Conservation (phyloP, 2,797 vertebrate genomes). For the Lophotriccus pileatus region DNA sequence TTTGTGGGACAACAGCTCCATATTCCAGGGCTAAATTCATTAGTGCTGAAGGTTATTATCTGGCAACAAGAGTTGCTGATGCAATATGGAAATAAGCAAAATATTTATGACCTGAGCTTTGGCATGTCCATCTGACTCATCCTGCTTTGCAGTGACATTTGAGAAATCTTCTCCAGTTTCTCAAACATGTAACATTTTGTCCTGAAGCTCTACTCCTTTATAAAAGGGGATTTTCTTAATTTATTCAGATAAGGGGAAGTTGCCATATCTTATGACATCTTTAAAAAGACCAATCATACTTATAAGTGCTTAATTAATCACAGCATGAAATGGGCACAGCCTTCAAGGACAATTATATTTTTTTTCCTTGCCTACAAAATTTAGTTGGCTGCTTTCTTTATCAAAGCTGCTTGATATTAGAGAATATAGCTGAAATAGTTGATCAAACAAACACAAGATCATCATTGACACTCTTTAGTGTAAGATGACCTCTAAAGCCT, state of each 20-base stretch:
- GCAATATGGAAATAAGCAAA: background rate
- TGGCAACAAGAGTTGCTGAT: background rate
- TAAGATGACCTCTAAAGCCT: background rate
- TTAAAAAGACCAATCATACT: constrained; percentile 45
- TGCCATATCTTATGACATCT: constrained; percentile 44
- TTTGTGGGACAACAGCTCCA: background rate
- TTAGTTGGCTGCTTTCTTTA: background rate
- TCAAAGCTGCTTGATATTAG: background rate
- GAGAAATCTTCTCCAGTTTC: background rate
- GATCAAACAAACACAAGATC: background rate
- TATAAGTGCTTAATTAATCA: constrained; percentile 63
- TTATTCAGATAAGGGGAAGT: constrained; percentile 33
- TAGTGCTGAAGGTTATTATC: background rate
- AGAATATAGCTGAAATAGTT: background rate
- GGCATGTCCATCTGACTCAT: constrained; percentile 4
- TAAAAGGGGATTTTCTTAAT: constrained; percentile 3
- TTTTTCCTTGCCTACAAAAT: background rate
- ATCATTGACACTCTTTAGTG: background rate
- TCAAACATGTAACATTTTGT: background rate
- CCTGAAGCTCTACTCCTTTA: background rate
- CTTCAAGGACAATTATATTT: constrained; percentile 18
- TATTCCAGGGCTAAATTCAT: background rate
- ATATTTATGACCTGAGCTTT: constrained; percentile 10
- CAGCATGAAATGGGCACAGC: background rate
- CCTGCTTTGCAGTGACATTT: background rate